Conservation (phyloP, 2,888 invertebrate species). For the Antitype chi region DNA sequence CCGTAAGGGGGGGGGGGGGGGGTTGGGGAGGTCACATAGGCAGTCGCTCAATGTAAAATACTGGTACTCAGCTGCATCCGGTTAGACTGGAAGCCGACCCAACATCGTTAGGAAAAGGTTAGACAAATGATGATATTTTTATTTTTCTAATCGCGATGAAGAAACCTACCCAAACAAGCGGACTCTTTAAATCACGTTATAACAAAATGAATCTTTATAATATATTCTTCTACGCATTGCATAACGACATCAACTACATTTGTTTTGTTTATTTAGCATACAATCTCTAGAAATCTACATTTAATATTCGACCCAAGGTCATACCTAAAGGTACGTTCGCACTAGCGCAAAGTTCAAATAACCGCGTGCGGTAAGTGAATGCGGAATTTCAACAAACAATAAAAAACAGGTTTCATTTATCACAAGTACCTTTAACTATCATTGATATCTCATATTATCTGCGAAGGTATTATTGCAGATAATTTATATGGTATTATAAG, state of each 20-base stretch:
- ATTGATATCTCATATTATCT: slow-evolving; percentile 40
- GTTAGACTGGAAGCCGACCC: no score
- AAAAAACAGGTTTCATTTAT: slow-evolving; percentile 24
- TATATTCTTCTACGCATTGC: not conserved
- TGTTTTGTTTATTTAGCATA: slow-evolving; percentile 6
- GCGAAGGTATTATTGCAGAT: slow-evolving; percentile 25
- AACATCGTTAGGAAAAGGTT: no score
- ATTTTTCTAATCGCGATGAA: not conserved
- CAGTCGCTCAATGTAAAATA: no score
- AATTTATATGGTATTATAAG: slow-evolving; percentile 44
- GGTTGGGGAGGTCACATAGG: no score
- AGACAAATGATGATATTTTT: no score
- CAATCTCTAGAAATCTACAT: slow-evolving; percentile 51
- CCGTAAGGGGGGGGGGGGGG: no score
- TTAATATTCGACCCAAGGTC: slow-evolving; percentile 43
- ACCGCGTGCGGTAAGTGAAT: slow-evolving; percentile 28
- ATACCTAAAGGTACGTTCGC: slow-evolving; percentile 39
- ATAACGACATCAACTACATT: slow-evolving; percentile 8
- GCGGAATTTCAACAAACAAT: slow-evolving; percentile 43
- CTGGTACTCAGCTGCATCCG: no score
- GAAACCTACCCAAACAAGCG: not conserved
- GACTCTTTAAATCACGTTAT: not conserved
- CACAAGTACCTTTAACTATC: not conserved
- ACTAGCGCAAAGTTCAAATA: slow-evolving; percentile 26
- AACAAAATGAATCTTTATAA: not conserved